Evolutionary conservation across 2,113 vertebrate species (phyloP).

Genomic region (Fulmarus glacialis): DNA sequence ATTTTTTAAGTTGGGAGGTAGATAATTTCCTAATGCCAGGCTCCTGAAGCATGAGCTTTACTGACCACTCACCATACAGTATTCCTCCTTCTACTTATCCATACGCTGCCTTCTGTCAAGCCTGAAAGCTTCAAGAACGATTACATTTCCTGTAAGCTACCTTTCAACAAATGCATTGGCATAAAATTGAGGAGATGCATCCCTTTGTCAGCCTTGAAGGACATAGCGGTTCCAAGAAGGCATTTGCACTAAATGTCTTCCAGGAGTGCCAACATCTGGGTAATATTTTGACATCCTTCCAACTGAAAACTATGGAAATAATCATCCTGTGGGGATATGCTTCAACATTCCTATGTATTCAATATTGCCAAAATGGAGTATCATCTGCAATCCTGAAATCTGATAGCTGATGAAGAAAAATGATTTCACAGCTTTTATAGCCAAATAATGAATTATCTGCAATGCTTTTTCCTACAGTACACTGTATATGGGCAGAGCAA

Average conservation of each 20-base stretch:
- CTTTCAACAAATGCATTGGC: not conserved
- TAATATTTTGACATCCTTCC: not conserved
- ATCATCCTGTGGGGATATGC: too few relatives aligned
- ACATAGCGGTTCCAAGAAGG: not conserved
- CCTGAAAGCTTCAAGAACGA: not conserved
- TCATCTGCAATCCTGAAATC: not conserved
- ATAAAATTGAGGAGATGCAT: not conserved
- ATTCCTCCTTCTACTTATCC: not conserved
- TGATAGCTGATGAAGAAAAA: not conserved
- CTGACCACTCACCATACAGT: not conserved
- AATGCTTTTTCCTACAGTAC: not conserved
- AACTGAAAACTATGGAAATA: not conserved
- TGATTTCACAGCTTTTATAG: not conserved
- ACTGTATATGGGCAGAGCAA: not conserved
- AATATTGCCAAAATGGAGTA: not conserved
- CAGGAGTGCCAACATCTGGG: not conserved
- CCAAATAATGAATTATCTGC: not conserved
- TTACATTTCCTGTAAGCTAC: not conserved
- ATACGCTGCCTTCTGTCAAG: not conserved
- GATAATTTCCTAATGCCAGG: not conserved
- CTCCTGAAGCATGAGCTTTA: not conserved
- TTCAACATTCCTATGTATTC: not conserved
- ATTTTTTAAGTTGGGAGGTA: not conserved
- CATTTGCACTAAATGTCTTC: not conserved
- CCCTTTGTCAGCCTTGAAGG: not conserved